A percentile compares a stretch with the other conserved stretches of the same genome.
Evolutionary conservation across 2,113 vertebrate genomes (phyloP).

Genomic region (Psilopsiagon aurifrons): DNA sequence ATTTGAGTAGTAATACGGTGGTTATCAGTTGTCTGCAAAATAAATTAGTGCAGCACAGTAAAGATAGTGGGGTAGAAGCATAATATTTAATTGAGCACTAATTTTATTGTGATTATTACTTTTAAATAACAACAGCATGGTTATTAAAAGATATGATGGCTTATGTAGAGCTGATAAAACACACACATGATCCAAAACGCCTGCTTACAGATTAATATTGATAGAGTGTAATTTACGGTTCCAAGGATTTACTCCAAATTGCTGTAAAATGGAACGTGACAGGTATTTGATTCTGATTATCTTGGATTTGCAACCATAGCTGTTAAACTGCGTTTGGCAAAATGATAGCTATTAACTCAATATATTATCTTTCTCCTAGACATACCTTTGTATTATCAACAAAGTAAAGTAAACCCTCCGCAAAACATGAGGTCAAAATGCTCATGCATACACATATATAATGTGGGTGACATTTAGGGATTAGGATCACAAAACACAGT

Average conservation of each 20-base stretch:
- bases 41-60: slow-evolving; percentile 70
- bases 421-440: slow-evolving; percentile 30
- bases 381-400: slow-evolving; percentile 56
- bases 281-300: slow-evolving; percentile 70
- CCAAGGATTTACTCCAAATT: slow-evolving; percentile 60
- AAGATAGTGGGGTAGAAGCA: slow-evolving; percentile 43
- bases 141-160: slow-evolving; percentile 57
- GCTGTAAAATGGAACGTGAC: slow-evolving; percentile 63
- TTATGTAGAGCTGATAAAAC: slow-evolving; percentile 69
- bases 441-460: neutral
- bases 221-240: slow-evolving; percentile 57
- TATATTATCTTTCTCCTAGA: slow-evolving; percentile 36
- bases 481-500: slow-evolving; percentile 29
- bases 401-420: slow-evolving; percentile 57
- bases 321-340: slow-evolving; percentile 14
- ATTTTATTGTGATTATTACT: slow-evolving; percentile 74
- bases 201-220: slow-evolving; percentile 67
- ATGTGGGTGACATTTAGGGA: slow-evolving; percentile 31
- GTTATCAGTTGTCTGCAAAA: slow-evolving; percentile 75
- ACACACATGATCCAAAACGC: slow-evolving; percentile 9
- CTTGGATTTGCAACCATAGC: slow-evolving; percentile 52
- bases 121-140: slow-evolving; percentile 68
- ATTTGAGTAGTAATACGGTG: slow-evolving; percentile 60
- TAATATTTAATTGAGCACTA: slow-evolving; percentile 68
- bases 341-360: slow-evolving; percentile 62